A percentile compares a stretch with the other conserved stretches of the same genome.
Evolutionary conservation across 1,140 invertebrate genomes (phyloP).

Genomic region (Gryllus bimaculatus): DNA sequence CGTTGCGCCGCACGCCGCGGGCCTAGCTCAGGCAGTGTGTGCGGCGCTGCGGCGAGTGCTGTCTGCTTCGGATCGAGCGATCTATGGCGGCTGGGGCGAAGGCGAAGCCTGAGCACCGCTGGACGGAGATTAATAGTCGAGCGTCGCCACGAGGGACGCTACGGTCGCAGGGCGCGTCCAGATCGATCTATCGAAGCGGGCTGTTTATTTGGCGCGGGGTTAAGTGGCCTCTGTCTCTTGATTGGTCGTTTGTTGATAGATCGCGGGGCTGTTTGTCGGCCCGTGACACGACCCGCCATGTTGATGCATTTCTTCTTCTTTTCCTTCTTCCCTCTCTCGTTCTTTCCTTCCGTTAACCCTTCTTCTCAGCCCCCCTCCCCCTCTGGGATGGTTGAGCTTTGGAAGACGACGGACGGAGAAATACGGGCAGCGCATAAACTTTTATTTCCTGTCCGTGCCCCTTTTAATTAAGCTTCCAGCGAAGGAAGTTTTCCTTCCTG

Average conservation of each 20-base stretch:
- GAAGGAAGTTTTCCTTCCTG: not conserved
- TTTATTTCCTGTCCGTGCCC: not conserved
- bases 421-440: not conserved
- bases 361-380: not conserved
- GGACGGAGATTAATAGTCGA: not conserved
- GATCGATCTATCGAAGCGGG: not conserved
- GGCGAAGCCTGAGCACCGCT: no score
- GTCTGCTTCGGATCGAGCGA: no score
- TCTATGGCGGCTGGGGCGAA: no score
- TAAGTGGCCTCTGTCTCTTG: not conserved
- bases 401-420: not conserved
- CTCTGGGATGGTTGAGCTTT: no score
- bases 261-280: not conserved
- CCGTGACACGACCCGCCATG: no score
- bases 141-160: not conserved
- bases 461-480: not conserved
- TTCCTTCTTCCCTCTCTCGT: not conserved
- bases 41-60: no score
- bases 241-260: not conserved
- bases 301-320: not conserved
- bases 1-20: no score
- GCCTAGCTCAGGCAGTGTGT: no score
- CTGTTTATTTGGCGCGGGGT: constrained; percentile 2
- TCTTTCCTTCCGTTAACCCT: not conserved
- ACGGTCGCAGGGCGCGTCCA: not conserved